Conservation (phyloP, 2,797 vertebrate genomes). For the Pangasius sanitwongsei region DNA sequence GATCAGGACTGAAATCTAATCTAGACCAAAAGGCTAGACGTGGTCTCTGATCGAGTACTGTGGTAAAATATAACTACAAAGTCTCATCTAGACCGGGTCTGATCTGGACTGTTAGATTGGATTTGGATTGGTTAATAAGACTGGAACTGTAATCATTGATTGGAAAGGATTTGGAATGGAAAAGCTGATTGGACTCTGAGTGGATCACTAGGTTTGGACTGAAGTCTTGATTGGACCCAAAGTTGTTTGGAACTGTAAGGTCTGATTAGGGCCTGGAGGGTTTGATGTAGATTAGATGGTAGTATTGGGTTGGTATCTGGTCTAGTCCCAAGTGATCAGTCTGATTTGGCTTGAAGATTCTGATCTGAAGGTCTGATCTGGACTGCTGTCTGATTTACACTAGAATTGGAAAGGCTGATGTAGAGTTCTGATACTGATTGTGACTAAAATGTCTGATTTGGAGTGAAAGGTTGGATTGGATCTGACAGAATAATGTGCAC, state of each 20-base stretch:
- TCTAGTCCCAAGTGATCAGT: neutral
- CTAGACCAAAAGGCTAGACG: neutral
- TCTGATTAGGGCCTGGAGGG: too few relatives aligned
- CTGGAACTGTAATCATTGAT: neutral
- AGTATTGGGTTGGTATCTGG: neutral
- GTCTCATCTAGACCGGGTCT: neutral
- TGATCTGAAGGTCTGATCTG: neutral
- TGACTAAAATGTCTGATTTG: neutral
- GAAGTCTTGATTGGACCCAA: neutral
- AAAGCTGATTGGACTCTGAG: neutral
- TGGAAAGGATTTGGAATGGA: neutral
- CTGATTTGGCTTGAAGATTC: neutral
- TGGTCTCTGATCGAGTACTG: neutral
- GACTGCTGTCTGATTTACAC: neutral
- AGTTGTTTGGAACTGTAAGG: neutral
- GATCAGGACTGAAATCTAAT: neutral
- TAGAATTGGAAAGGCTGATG: neutral
- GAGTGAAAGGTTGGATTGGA: neutral
- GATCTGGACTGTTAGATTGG: neutral
- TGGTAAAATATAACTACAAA: neutral
- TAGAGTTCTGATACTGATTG: neutral
- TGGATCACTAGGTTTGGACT: neutral
- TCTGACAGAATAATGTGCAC: neutral
- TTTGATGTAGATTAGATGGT: neutral
- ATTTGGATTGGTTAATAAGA: neutral